Conservation (phyloP, 2,888 invertebrate species). For the Galeruca laticollis region DNA sequence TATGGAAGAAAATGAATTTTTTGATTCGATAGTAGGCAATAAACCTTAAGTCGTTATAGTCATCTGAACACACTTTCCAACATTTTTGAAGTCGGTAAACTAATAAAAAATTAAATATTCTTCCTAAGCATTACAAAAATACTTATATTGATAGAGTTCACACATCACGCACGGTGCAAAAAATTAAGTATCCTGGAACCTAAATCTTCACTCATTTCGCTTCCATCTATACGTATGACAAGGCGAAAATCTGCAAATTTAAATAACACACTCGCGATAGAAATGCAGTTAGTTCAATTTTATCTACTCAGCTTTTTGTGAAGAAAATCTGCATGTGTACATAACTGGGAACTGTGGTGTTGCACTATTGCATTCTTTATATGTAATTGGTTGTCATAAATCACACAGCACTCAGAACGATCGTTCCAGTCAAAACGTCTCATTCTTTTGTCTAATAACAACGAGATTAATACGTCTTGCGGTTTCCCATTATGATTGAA, state of each 20-base stretch:
- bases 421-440: not conserved
- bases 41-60: too few relatives aligned
- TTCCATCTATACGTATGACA: not conserved
- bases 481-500: conserved; percentile 43
- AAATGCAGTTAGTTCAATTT: not conserved
- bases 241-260: not conserved
- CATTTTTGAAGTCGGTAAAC: too few relatives aligned
- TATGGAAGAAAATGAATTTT: too few relatives aligned
- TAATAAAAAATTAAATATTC: too few relatives aligned
- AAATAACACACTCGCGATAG: not conserved
- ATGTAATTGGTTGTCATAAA: not conserved
- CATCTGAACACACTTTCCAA: too few relatives aligned
- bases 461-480: conserved; percentile 22
- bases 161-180: too few relatives aligned
- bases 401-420: not conserved
- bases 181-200: too few relatives aligned
- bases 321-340: not conserved
- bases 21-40: too few relatives aligned
- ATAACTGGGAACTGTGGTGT: not conserved
- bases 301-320: not conserved
- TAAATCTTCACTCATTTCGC: too few relatives aligned
- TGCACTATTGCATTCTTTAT: not conserved
- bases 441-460: conserved; percentile 19
- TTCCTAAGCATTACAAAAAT: too few relatives aligned
- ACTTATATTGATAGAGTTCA: too few relatives aligned